phyloP scores from a whole-genome alignment of 1,140 invertebrate genomes.

The Globodera rostochiensis region DNA sequence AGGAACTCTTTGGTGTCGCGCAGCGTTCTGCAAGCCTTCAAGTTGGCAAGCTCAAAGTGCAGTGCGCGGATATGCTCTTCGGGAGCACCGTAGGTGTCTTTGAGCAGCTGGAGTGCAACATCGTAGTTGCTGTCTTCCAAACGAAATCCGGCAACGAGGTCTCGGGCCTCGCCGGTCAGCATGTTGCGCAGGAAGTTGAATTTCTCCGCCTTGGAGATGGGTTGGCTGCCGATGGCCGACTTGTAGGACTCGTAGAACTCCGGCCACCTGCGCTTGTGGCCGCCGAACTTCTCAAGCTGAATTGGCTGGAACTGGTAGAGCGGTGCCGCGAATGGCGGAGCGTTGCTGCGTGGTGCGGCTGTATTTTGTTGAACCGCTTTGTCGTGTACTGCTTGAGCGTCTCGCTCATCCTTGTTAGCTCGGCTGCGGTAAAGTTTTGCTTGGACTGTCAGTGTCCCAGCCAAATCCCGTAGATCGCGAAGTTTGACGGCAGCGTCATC shows the following conservation, averaged over 20 bases:
- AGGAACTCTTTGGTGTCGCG: neutral
- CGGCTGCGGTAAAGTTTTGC: neutral
- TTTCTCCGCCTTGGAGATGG: neutral
- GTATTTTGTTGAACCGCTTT: too few relatives aligned
- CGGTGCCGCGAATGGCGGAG: neutral
- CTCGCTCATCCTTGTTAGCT: neutral
- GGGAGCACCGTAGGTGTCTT: neutral
- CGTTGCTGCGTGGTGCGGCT: neutral
- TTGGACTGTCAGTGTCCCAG: neutral
- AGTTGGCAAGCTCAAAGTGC: neutral
- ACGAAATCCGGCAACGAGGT: neutral
- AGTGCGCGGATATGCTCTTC: neutral
- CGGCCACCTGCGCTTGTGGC: neutral
- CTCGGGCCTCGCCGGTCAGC: neutral
- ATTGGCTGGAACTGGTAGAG: neutral
- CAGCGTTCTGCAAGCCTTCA: neutral
- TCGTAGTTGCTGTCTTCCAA: neutral
- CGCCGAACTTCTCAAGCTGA: too few relatives aligned
- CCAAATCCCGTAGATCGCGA: neutral
- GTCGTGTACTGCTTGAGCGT: neutral
- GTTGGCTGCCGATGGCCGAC: neutral
- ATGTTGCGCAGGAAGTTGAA: neutral
- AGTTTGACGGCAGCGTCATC: neutral
- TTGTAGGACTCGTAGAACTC: too few relatives aligned
- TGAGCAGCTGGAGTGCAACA: neutral